Evolutionary conservation across 2,797 vertebrate species (phyloP).

Genomic region (Prunella strophiata): DNA sequence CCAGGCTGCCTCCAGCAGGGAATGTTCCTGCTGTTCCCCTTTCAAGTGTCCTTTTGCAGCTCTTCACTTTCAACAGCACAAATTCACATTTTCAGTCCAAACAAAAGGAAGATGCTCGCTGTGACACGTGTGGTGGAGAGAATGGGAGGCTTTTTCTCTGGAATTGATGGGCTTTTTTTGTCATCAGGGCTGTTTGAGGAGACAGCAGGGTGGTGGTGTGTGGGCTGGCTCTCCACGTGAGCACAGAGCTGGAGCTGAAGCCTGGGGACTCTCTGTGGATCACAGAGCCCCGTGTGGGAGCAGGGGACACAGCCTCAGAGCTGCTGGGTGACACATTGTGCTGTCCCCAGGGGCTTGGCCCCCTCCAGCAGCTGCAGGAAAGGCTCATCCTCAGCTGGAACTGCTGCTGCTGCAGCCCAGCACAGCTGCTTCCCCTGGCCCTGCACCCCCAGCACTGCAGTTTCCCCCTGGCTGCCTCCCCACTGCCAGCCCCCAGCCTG

Average conservation of each 20-base stretch:
- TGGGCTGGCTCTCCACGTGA: not conserved
- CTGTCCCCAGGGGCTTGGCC: not conserved
- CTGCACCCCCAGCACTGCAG: not conserved
- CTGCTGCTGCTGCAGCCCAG: not conserved
- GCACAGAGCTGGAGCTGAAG: not conserved
- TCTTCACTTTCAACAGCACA: not conserved
- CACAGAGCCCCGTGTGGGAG: fast-evolving
- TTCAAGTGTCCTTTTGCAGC: not conserved
- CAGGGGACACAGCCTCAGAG: not conserved
- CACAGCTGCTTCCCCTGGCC: not conserved
- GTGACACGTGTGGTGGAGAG: not conserved
- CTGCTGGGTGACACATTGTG: not conserved
- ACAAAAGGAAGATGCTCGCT: not conserved
- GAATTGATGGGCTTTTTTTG: not conserved
- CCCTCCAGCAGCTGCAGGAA: slow-evolving; percentile 10
- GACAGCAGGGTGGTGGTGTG: fast-evolving
- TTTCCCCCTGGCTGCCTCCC: not conserved
- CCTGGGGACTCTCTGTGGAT: fast-evolving
- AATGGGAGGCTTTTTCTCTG: not conserved
- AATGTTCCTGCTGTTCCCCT: not conserved
- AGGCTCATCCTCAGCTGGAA: not conserved
- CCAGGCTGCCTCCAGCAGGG: not conserved
- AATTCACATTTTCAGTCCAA: not conserved
- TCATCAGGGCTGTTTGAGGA: not conserved
- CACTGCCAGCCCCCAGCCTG: not conserved